Evolutionary conservation across 2,888 invertebrate genomes (phyloP).

Genomic region (Cryptus armator): DNA sequence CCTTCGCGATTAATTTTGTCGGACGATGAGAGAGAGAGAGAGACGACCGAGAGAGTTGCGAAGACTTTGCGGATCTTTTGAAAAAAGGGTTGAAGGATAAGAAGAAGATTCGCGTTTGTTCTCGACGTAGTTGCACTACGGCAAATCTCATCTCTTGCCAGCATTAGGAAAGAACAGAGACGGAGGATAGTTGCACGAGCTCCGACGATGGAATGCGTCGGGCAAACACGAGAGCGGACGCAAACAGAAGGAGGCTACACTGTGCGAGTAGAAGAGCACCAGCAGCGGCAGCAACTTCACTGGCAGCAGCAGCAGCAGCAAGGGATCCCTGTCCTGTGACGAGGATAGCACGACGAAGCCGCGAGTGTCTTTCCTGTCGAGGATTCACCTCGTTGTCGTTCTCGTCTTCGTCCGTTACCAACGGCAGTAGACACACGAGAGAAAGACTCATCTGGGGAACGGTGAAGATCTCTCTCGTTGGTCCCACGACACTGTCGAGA

Average conservation of each 20-base stretch:
- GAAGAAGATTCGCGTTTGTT: conserved; percentile 38
- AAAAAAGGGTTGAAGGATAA: conserved; percentile 36
- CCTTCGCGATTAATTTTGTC: conserved; percentile 46
- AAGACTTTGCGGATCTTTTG: conserved; percentile 10
- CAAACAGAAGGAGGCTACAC: conserved; percentile 75
- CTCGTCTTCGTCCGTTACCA: conserved; percentile 37
- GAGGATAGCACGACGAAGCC: conserved; percentile 51
- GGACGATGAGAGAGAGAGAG: not conserved
- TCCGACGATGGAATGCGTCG: conserved; percentile 77
- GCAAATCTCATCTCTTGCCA: conserved; percentile 44
- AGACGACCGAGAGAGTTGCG: not conserved
- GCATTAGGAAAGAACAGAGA: conserved; percentile 27
- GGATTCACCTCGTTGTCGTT: conserved; percentile 59
- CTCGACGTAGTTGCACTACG: conserved; percentile 43
- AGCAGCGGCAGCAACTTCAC: conserved; percentile 62
- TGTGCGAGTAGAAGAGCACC: conserved; percentile 67
- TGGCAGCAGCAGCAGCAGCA: conserved; percentile 55
- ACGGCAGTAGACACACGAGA: conserved; percentile 38
- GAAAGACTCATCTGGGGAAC: conserved; percentile 50
- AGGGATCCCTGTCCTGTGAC: conserved; percentile 27
- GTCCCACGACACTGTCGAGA: conserved; percentile 49
- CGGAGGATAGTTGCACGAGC: conserved; percentile 36
- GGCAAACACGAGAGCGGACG: conserved; percentile 79
- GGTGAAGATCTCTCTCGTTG: conserved; percentile 33
- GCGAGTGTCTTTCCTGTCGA: conserved; percentile 57